A percentile compares a stretch with the other conserved stretches of the same genome.
Conservation (phyloP, 1,140 invertebrate species). For the Drosophila rufa region DNA sequence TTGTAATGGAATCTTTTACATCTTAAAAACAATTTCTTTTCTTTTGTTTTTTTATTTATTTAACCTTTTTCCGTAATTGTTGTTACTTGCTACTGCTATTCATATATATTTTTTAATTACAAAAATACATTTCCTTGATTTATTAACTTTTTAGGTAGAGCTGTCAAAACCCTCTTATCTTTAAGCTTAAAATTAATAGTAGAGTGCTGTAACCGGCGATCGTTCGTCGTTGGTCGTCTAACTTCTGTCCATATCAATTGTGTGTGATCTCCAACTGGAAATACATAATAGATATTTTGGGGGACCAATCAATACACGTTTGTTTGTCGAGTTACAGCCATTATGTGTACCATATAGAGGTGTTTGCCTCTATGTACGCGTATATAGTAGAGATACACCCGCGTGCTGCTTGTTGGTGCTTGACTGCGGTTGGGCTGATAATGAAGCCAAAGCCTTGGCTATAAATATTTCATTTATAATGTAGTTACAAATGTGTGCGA, state of each 20-base stretch:
- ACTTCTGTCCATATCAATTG: slow-evolving; percentile 7
- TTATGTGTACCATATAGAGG: slow-evolving; percentile 9
- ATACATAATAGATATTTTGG: not conserved
- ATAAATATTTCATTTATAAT: slow-evolving; percentile 60
- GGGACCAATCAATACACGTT: not conserved
- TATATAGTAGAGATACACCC: slow-evolving; percentile 1
- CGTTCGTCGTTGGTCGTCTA: not conserved
- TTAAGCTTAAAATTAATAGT: too few relatives aligned
- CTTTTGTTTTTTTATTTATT: not conserved
- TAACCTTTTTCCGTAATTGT: not conserved
- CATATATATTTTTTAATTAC: not conserved
- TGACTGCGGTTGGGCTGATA: slow-evolving; percentile 43
- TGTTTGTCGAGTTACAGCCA: not conserved
- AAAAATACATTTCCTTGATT: not conserved
- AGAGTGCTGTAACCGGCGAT: not conserved
- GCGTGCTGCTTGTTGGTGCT: slow-evolving; percentile 1
- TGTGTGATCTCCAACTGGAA: slow-evolving; percentile 7
- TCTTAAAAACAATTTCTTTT: not conserved
- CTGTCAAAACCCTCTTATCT: slow-evolving; percentile 2
- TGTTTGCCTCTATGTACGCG: not conserved
- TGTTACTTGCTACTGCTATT: not conserved
- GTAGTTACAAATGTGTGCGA: slow-evolving; percentile 30
- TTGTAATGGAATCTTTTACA: too few relatives aligned
- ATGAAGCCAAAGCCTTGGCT: slow-evolving; percentile 57
- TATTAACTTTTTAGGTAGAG: not conserved